A percentile compares a stretch with the other conserved stretches of the same genome.
Evolutionary conservation across 2,113 vertebrate genomes (phyloP).

Genomic region (Turnix velox): DNA sequence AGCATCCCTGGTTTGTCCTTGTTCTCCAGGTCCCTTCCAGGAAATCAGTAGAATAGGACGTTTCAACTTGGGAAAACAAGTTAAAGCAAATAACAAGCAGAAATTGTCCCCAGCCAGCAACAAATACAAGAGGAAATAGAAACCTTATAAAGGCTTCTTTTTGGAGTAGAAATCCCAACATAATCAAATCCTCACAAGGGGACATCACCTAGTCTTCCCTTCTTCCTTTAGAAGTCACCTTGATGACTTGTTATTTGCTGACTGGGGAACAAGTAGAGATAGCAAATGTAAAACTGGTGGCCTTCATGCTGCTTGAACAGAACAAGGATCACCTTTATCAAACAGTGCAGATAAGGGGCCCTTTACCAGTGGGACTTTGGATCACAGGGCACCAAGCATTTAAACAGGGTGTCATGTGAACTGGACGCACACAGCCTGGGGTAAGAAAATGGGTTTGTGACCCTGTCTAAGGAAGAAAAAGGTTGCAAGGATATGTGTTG

Average conservation of each 20-base stretch:
- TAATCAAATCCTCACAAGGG: too few species aligned
- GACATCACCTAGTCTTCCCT: neutral
- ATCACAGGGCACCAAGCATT: neutral
- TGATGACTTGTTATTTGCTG: neutral
- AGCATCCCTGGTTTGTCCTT: neutral
- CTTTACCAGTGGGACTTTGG: slow-evolving; percentile 7
- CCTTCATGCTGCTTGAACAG: slow-evolving; percentile 16
- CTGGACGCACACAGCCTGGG: accelerated
- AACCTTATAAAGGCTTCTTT: neutral
- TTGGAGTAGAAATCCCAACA: too few species aligned
- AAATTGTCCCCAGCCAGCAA: neutral
- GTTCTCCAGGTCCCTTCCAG: neutral
- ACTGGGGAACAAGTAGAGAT: neutral
- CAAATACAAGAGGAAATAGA: neutral
- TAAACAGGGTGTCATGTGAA: neutral
- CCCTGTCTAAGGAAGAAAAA: too few species aligned
- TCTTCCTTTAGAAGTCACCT: neutral
- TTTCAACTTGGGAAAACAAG: neutral
- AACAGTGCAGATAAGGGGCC: slow-evolving; percentile 39
- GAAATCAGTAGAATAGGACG: neutral
- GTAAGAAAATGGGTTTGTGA: neutral
- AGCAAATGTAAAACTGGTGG: neutral
- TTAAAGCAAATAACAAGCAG: neutral
- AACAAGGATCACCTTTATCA: slow-evolving; percentile 30
- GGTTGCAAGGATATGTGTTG: neutral